These are phyloP conservation scores for Neolamprologus sp. DNA, from an alignment of 2,113 vertebrate species.

Conservation along the genomic window DNA sequence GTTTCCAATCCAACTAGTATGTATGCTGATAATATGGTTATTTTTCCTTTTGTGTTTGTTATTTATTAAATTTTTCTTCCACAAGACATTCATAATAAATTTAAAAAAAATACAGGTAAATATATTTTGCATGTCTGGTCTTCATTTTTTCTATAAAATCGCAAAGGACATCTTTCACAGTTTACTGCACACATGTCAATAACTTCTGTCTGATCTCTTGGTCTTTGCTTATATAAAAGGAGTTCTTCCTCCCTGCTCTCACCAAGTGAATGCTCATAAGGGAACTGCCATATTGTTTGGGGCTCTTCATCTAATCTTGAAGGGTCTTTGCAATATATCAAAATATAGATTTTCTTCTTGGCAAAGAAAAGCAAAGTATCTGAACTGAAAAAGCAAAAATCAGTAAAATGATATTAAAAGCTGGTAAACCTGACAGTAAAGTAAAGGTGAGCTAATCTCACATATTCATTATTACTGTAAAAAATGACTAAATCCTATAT, in stretches of 20 bases:
- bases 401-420: background rate
- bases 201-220: background rate
- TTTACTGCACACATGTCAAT: background rate
- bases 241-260: background rate
- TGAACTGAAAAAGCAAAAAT: background rate
- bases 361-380: background rate
- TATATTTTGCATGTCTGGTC: background rate
- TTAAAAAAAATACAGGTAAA: fast-evolving
- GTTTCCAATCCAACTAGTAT: background rate
- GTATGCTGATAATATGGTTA: background rate
- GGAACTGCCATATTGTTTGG: fast-evolving
- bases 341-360: background rate
- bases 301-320: background rate
- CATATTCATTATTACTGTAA: background rate
- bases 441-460: background rate
- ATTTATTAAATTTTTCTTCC: fast-evolving
- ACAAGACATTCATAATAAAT: background rate
- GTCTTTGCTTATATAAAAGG: background rate
- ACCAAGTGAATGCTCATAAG: background rate
- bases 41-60: background rate
- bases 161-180: background rate
- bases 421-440: background rate
- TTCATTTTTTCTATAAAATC: background rate
- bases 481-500: background rate
- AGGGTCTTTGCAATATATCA: background rate